Base-by-base conservation (phyloP, 2,888 invertebrate genomes). In the Deilephila porcellus region DNA sequence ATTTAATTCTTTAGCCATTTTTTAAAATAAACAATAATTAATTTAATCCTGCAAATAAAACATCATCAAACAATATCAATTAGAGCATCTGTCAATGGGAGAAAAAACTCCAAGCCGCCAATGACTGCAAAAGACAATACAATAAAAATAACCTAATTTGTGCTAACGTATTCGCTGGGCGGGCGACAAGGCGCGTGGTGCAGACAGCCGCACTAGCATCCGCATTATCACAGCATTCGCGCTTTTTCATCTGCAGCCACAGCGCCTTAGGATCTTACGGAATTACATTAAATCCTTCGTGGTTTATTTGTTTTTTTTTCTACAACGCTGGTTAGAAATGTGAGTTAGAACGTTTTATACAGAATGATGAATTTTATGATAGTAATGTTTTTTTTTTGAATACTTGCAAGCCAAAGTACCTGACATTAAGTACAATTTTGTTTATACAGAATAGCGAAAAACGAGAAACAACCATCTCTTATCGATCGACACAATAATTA, bases 141-240 rank as follows among this genome's bases (percentile, higher is more conserved):
- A 37, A 56, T 56, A 56, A 56, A 64, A n/a, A 20, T 19, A 64
- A 64, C 37, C 37, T 67, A 67, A 67, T 67, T 67, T 67, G 52
- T 67, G 52, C 8, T 52, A 64, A 64, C 25, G 52, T 52, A 67
- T 67, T 67, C 67, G 67, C 52, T 67, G 14, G 67, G 67, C n/a
- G 17, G 25, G 20, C 45, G 20, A 25, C 5, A 64, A 8, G 37
- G 11, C 52, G 45, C 67, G 45, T 45, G 45, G 45, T 67, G 67
- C 67, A 67, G 67, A 25, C 45, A 67, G 4, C 52, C 67, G 45
- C 67, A 25, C 64, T 60, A 45, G 45, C 64, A 20, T 37, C 64
- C 20, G 64, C 64, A 56, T 56, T 56, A 56, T 56, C 56, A n/a
- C 56, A n/a, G 56, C 56, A 29, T 67, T 67, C 52, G 5, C 67